Base-by-base conservation (phyloP, 2,888 invertebrate genomes). In the Dasypogon diadema region DNA sequence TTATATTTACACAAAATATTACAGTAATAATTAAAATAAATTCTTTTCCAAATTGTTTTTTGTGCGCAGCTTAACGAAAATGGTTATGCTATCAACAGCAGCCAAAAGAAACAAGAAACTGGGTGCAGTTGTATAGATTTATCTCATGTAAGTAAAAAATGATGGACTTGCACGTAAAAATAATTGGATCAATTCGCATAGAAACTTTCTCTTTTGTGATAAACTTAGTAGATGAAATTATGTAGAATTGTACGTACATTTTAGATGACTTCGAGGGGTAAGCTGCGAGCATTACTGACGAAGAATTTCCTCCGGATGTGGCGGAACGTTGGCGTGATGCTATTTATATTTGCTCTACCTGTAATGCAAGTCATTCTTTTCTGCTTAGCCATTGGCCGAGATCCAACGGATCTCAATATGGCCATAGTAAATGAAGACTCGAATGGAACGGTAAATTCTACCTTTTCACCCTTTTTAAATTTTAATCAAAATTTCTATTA, bases 331-430 rank as follows among this genome's bases (percentile, higher is more conserved):
- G 95, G 95, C 54, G 94, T 97, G 78, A 94, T 97, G 93, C 88
- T 96, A 82, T 97, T 97, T 87, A 95, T 97, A 82, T 97, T 97
- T 85, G 94, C 95, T 37, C 87, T 97, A 81, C 97, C 97, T n/a
- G 94, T 95, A 26, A 93, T 97, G 91, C 96, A 97, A 87, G 96
- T 97, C 77, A 94, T 96, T 75, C 90, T 97, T 76, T 97, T 97
- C 89, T 97, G 97, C 84, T 87, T 96, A 84, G 97, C 97, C 76
- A 96, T 96, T 79, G 96, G 96, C 63, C 89, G 95, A 24, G 95
- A 96, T 84, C 96, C 96, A 0, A 92, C 91, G 76, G 94, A 93
- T 63, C 88, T 97, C 2, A 92, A 90, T 81, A 85, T 97, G 83
- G 95, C 95, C 46, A 91, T 95, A 82, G 90, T 92, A 63, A 93